phyloP scores from a whole-genome alignment of 2,888 invertebrate genomes.

The Orthosia gothica region DNA sequence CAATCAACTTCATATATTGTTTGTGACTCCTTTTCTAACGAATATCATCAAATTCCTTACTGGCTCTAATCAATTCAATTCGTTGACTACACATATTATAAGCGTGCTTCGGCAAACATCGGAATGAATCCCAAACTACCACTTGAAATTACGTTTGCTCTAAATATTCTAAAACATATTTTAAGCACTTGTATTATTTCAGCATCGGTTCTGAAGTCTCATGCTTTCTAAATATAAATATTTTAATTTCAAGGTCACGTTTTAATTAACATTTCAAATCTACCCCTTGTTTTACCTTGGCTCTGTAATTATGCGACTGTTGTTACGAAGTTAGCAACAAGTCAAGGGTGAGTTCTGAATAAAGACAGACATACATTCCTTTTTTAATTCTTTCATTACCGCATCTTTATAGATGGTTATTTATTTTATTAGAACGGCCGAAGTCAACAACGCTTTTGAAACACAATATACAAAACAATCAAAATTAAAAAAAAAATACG shows the following conservation, averaged over 20 bases:
- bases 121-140: slow-evolving; percentile 43
- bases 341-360: slow-evolving; percentile 1
- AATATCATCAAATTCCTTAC: not conserved
- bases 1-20: too few relatives aligned
- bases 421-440: too few relatives aligned
- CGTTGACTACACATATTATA: slow-evolving; percentile 4
- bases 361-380: not conserved
- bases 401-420: too few relatives aligned
- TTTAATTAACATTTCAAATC: slow-evolving; percentile 42
- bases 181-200: slow-evolving; percentile 48
- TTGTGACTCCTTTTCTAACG: too few relatives aligned
- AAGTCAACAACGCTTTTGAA: too few relatives aligned
- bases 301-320: not conserved
- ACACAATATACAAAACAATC: too few relatives aligned
- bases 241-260: slow-evolving; percentile 40
- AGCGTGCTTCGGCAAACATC: slow-evolving; percentile 12
- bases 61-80: slow-evolving; percentile 13
- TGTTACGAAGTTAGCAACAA: not conserved
- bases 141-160: slow-evolving; percentile 41
- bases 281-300: slow-evolving; percentile 10
- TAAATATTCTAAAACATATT: slow-evolving; percentile 41
- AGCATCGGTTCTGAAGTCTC: slow-evolving; percentile 1
- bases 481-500: too few relatives aligned
- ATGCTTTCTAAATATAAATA: slow-evolving; percentile 31
- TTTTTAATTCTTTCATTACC: too few relatives aligned